Conservation (phyloP, 2,113 vertebrate genomes). For the Oncorhynchus mykiss region DNA sequence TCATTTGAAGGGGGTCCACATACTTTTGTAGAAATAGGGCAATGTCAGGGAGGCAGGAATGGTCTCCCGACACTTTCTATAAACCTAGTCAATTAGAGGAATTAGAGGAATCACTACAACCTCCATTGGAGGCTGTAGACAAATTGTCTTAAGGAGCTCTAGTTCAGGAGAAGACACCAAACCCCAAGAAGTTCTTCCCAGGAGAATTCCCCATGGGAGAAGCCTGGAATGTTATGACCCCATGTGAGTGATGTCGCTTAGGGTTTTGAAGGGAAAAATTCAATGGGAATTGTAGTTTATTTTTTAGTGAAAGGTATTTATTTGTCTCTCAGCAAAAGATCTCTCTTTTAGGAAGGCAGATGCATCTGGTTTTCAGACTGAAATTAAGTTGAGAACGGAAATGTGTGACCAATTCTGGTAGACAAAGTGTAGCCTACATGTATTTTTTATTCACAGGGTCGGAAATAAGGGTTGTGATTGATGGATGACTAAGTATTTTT, state of each 20-base stretch:
- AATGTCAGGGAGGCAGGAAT: background rate
- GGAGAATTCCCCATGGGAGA: conserved; percentile 50
- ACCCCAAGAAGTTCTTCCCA: conserved; percentile 46
- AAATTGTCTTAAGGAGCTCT: conserved; percentile 28
- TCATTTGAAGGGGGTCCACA: too few species aligned
- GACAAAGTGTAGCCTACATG: background rate
- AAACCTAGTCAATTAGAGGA: conserved; percentile 7
- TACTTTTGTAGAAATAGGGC: background rate
- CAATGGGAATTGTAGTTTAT: conserved; percentile 35
- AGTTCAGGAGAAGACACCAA: conserved; percentile 44
- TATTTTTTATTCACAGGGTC: too few species aligned
- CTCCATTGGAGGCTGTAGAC: conserved; percentile 31
- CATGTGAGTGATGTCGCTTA: conserved; percentile 62
- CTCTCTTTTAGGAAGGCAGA: background rate
- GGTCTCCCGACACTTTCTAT: conserved; percentile 9
- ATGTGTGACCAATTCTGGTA: background rate
- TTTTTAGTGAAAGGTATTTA: conserved; percentile 29
- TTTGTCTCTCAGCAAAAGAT: conserved; percentile 26
- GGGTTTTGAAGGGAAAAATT: conserved; percentile 48
- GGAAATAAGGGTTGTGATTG: background rate
- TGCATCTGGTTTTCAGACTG: background rate
- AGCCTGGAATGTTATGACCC: conserved; percentile 66
- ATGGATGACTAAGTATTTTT: conserved; percentile 7
- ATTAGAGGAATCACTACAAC: conserved; percentile 16
- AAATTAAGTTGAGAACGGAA: background rate